Evolutionary conservation across 2,797 vertebrate genomes (phyloP).

Genomic region (Toxotes lorentzi): DNA sequence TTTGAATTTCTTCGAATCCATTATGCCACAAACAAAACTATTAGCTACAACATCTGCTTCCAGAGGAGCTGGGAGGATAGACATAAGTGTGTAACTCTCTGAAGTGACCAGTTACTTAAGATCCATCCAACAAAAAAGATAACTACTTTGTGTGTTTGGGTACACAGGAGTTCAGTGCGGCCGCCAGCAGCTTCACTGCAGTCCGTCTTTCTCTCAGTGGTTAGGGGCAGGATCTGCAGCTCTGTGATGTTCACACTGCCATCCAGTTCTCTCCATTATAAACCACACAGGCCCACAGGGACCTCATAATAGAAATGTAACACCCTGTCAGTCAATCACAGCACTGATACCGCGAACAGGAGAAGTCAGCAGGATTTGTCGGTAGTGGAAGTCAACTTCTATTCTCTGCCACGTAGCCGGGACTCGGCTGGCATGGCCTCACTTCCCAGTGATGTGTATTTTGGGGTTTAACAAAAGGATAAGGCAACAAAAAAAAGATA

Average conservation of each 20-base stretch:
- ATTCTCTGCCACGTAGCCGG: background rate
- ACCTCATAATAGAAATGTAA: slow-evolving; percentile 65
- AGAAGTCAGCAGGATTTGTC: slow-evolving; percentile 21
- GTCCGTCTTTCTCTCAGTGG: slow-evolving; percentile 16
- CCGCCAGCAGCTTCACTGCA: slow-evolving; percentile 30
- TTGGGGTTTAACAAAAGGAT: background rate
- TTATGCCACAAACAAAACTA: too few relatives aligned
- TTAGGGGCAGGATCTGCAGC: slow-evolving; percentile 35
- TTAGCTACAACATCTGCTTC: too few relatives aligned
- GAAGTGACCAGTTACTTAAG: background rate
- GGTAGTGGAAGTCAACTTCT: background rate
- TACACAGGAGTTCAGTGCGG: background rate
- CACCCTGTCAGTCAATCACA: slow-evolving; percentile 77
- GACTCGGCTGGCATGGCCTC: background rate
- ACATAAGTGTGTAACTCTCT: background rate
- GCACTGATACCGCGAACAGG: slow-evolving; percentile 21
- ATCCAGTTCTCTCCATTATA: slow-evolving; percentile 27
- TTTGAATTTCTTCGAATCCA: too few relatives aligned
- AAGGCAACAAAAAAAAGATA: slow-evolving; percentile 10
- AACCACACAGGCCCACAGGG: slow-evolving; percentile 39
- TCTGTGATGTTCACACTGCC: slow-evolving; percentile 55
- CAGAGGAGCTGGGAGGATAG: background rate
- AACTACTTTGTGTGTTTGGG: slow-evolving; percentile 6
- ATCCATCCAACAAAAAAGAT: too few relatives aligned
- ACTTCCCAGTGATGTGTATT: background rate